Base-by-base conservation (phyloP, 2,797 vertebrate genomes). In the Margarornis squamiger region DNA sequence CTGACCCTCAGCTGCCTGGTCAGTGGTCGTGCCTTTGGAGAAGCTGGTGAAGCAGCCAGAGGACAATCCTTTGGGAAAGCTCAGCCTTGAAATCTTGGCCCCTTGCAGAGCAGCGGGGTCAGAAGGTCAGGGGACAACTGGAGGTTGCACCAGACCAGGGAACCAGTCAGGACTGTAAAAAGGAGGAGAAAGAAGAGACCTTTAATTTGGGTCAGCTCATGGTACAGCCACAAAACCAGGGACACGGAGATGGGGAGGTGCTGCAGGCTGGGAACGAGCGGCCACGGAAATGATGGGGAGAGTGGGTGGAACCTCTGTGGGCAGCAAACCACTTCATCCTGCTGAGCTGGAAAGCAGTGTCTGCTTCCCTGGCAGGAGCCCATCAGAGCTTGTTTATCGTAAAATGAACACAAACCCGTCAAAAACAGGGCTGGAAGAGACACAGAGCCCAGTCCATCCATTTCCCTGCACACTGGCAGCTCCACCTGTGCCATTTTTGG, bases 241-340 rank as follows among this genome's bases (percentile, higher is more conserved):
- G 58, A 8, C 32, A 14, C 2, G 15, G 24, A 5, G 32, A 22
- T 1, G 0, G 38, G 76, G 66, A 88, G 67, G 73, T 57, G 68
- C 90, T 49, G 32, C 3, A 27, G 92, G 74, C 4, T 62, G 83
- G 73, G 71, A 85, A 57, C 1, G 5, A 66, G 21, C 1, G 3
- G 62, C 66, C 81, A 14, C 12, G 32, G 75, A 38, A 46, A 81
- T 2, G 45, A 48, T 59, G 76, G 68, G 54, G 54, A 73, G 59
- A 43, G 75, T 4, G 26, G 72, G 8, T 88, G 67, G 68, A 74
- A 93, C 12, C 45, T 67, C 82, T 57, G 32, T 39, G 43, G 91
- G 62, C 71, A 88, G 73, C 62, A 84, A 93, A 93, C 66, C 58
- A 51, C 88, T 88, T 61, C 82, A 74, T 21, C 32, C 48, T 43